These are phyloP conservation scores for Apodemus speciosus DNA, from an alignment of 2,113 vertebrate species.

Conservation along the genomic window DNA sequence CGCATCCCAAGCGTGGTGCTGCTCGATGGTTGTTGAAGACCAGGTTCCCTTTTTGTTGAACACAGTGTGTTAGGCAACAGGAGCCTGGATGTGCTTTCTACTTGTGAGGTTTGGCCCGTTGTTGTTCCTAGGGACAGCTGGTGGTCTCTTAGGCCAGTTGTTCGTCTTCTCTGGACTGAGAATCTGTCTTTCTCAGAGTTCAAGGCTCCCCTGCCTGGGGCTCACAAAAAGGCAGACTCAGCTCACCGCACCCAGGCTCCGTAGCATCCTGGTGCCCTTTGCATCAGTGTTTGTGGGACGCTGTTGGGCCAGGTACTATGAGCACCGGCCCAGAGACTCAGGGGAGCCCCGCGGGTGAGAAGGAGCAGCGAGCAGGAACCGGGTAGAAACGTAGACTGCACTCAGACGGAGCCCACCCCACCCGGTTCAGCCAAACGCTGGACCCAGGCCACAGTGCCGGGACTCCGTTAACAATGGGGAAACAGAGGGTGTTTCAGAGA, in stretches of 20 bases:
- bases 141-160: background rate
- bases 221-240: background rate
- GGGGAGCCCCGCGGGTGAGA: background rate
- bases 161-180: background rate
- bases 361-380: background rate
- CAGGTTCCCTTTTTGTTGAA: background rate
- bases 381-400: background rate
- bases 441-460: background rate
- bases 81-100: background rate
- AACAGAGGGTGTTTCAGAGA: slow-evolving; percentile 28
- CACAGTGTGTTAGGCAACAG: background rate
- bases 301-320: background rate
- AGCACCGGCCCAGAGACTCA: background rate
- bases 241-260: background rate
- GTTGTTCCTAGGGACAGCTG: background rate
- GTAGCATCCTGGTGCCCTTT: background rate
- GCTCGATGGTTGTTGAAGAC: background rate
- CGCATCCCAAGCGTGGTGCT: background rate
- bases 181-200: background rate
- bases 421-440: background rate
- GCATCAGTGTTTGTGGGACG: fast-evolving
- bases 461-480: slow-evolving; percentile 22
- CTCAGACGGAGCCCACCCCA: background rate
- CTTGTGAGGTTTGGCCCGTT: background rate
- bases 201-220: background rate